These are phyloP conservation scores for Psittacula derbiana DNA, from an alignment of 2,797 vertebrate species.

Conservation along the genomic window DNA sequence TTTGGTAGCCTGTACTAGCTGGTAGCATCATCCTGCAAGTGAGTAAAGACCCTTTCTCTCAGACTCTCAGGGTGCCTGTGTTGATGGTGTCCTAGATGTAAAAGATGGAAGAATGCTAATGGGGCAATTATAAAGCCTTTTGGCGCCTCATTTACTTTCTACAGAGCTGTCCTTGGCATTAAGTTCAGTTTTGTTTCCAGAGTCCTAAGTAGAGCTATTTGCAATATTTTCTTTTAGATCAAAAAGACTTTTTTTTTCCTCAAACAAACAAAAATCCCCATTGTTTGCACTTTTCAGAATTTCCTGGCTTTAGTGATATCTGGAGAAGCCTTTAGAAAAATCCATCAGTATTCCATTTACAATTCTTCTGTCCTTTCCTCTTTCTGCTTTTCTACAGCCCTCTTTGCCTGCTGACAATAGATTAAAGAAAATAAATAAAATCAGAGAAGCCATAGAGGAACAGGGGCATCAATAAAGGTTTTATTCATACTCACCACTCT, in stretches of 20 bases:
- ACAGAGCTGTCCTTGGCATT: neutral
- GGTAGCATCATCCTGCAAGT: neutral
- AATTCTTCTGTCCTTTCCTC: neutral
- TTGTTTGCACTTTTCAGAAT: neutral
- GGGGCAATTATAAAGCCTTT: slow-evolving; percentile 34
- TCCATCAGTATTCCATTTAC: neutral
- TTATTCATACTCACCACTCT: neutral
- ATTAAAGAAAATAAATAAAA: neutral
- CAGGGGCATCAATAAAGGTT: neutral
- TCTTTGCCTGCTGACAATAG: neutral
- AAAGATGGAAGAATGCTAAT: slow-evolving; percentile 47
- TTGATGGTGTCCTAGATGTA: slow-evolving; percentile 8
- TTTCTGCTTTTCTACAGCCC: neutral
- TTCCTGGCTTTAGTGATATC: neutral
- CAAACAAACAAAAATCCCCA: neutral
- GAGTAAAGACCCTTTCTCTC: neutral
- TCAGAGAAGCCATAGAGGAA: neutral
- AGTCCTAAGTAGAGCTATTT: neutral
- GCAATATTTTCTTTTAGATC: neutral
- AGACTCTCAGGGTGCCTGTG: neutral
- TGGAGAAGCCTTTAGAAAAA: neutral
- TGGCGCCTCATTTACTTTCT: slow-evolving; percentile 44
- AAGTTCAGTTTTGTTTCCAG: slow-evolving; percentile 10
- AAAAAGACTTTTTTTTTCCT: neutral
- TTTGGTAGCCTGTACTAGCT: neutral